Evolutionary conservation across 2,797 vertebrate genomes (phyloP), one percentile per base, ranked within the genome.

Genomic region (Sebastes minor): DNA sequence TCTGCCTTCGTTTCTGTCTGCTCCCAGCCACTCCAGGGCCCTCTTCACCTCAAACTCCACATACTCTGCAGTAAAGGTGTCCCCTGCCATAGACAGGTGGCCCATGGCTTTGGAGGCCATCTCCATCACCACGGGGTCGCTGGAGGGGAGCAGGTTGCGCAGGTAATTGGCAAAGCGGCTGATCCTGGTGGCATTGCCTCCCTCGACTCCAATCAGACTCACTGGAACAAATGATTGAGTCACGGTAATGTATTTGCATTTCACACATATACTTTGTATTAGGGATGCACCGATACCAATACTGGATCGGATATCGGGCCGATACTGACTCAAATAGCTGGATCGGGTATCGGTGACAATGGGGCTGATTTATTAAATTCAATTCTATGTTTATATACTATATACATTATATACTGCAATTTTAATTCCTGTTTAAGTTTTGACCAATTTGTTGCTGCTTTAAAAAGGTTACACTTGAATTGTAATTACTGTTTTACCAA

Each of bases 81-180:
- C 99, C 20, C 99, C 99, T 0, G 98, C 98, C 98, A 99, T 99
- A 0, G 99, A 99, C 2, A 99, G 95, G 78, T 98, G 95, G 11
- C 99, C 99, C 2, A 99, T 99, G 74, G 98, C 99, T 91, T 99
- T 99, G 74, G 99, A 99, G 11, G 98, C 98, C 99, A 99, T 99
- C 91, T 99, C 99, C 98, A 99, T 99, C 25, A 99, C 98, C 28
- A 97, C 97, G 0, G 98, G 95, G 90, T 99, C 99, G 20, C 97
- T 99, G 86, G 98, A 99, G 23, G 99, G 98, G 63, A 99, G 95
- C 67, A 99, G 96, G 93, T 99, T 99, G 71, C 99, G 97, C 76
- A 99, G 92, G 88, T 99, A 99, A 94, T 99, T 99, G 83, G 99
- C 99, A 74, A 99, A 99, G 67, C 99, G 96, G 93, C 98, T 98